phyloP scores from a whole-genome alignment of 2,888 invertebrate genomes.

The Linnaemya vulpina region DNA sequence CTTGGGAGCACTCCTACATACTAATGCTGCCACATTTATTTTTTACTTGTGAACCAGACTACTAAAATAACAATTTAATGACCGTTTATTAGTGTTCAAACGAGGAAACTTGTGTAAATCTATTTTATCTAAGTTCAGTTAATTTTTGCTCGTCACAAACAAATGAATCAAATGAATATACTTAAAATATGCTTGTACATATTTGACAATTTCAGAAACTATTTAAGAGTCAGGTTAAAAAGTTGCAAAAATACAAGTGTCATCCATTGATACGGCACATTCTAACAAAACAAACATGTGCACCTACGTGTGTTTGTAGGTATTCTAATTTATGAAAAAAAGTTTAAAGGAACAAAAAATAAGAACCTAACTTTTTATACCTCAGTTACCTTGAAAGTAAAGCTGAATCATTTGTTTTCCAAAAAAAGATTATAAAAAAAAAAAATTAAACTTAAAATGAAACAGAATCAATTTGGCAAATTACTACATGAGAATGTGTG shows the following conservation, averaged over 20 bases:
- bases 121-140: background rate
- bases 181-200: background rate
- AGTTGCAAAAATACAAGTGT: constrained; percentile 22
- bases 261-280: constrained; percentile 49
- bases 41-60: no score
- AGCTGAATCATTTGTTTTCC: constrained; percentile 64
- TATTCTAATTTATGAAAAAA: constrained; percentile 50
- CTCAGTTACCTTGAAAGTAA: constrained; percentile 64
- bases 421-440: constrained; percentile 18
- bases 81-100: no score
- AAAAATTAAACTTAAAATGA: constrained; percentile 16
- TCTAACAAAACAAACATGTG: constrained; percentile 4
- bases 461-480: constrained; percentile 64
- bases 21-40: no score
- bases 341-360: background rate
- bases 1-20: no score
- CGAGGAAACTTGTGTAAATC: no score
- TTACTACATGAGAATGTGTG: constrained; percentile 28
- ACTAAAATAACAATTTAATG: no score
- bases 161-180: background rate
- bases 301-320: background rate
- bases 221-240: constrained; percentile 36
- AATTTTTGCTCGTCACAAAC: background rate
- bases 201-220: background rate
- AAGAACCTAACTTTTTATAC: background rate